Evolutionary conservation across 2,797 vertebrate genomes (phyloP), one percentile per base, ranked within the genome.

Genomic region (Alosa sapidissima): DNA sequence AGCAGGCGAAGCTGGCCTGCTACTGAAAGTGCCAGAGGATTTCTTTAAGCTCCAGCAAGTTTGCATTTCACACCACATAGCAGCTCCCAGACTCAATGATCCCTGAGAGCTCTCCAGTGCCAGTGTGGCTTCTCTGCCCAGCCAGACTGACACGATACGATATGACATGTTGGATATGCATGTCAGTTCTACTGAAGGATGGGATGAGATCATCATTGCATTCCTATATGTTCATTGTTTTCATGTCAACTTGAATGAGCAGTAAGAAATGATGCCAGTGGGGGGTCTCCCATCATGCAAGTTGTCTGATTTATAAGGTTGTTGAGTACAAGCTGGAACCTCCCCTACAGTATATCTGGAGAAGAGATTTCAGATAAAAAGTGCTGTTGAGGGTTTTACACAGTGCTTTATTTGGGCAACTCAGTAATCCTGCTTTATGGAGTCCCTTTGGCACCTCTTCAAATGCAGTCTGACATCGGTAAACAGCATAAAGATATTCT

Each of bases 121-220:
- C 60, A 65, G 60, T 5, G 33, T 33, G 33, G 65, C 65, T 36
- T 3, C 5, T 19, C 72, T 45, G 36, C 72, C 19, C 41, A 47
- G 36, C 2, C 72, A 47, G 41, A 78, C 72, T 47, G 72, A 47
- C 5, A 21, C 41, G 19, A 78, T 47, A 8, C 41, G 1, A 78
- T 21, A 16, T 78, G 72, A 47, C 72, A 78, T 19, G 5, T 78
- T 47, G 16, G 36, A 78, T 21, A 13, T 78, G 72, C 16, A 45
- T 45, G 72, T 21, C 41, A 78, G 41, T 78, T 45, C 72, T 36
- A n/a, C 72, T 78, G 72, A 78, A 47, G 72, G 72, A 41, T 41
- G 41, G 41, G 41, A 78, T 19, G 41, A 78, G 72, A 21, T 10
- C 36, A 36, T 10, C 36, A 45, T 78, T 78, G 47, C 14, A 36